Conservation (phyloP, 2,113 vertebrate species). For the Burhinus bistriatus region DNA sequence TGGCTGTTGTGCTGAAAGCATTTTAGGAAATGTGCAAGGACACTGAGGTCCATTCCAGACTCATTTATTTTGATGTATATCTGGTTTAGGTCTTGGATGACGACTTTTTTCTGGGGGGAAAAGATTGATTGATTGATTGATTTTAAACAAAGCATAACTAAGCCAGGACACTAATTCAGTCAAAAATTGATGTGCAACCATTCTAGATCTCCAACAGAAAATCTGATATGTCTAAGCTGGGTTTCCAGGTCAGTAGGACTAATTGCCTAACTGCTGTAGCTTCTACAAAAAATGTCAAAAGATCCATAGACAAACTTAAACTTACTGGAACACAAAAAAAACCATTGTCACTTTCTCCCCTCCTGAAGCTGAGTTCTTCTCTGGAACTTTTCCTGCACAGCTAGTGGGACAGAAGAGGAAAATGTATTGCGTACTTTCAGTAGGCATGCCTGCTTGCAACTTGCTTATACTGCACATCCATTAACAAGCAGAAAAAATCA, state of each 20-base stretch:
- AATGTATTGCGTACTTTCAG: neutral
- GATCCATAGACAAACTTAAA: neutral
- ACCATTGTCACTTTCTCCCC: neutral
- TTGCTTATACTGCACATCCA: neutral
- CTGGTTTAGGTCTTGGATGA: neutral
- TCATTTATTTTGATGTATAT: neutral
- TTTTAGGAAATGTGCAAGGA: neutral
- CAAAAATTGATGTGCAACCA: neutral
- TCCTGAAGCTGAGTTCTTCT: neutral
- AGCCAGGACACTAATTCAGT: neutral
- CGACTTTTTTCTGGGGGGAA: neutral
- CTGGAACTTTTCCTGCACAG: neutral
- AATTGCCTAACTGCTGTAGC: neutral
- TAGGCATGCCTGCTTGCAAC: neutral
- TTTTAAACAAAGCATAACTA: neutral
- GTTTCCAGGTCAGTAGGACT: neutral
- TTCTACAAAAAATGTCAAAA: neutral
- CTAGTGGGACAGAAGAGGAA: neutral
- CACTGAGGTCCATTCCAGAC: neutral
- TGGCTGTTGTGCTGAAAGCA: neutral
- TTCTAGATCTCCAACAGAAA: neutral
- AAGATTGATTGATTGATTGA: too few relatives aligned
- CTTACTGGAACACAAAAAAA: neutral
- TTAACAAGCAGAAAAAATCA: neutral
- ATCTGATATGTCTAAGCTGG: rapidly evolving